Evolutionary conservation across 2,888 invertebrate genomes (phyloP).

Genomic region (Dioctria rufipes): DNA sequence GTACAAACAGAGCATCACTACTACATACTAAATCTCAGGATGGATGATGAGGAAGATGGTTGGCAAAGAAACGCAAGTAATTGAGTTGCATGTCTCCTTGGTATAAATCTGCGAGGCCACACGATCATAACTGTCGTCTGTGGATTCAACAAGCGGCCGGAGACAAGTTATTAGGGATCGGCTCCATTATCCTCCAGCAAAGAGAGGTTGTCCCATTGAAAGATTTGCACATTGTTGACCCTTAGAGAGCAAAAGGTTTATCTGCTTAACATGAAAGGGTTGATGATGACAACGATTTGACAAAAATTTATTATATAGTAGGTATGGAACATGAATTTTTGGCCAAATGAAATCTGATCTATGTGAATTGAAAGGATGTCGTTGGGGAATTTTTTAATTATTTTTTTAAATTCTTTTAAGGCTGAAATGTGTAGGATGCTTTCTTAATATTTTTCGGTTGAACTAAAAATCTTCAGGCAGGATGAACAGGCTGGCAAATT

Average conservation of each 20-base stretch:
- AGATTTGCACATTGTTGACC: constrained; percentile 23
- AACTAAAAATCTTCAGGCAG: no score
- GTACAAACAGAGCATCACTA: no score
- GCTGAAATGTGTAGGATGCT: no score
- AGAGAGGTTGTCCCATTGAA: constrained; percentile 28
- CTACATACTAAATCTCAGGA: no score
- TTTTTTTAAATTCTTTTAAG: no score
- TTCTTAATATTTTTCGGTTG: no score
- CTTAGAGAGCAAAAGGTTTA: background rate
- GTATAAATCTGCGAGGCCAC: constrained; percentile 51
- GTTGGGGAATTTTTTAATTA: constrained; percentile 2
- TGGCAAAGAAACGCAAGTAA: constrained; percentile 46
- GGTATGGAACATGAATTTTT: background rate
- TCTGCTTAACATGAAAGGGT: background rate
- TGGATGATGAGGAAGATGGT: background rate
- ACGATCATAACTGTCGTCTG: constrained; percentile 55
- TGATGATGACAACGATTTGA: constrained; percentile 38
- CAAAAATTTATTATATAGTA: constrained; percentile 42
- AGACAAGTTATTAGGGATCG: constrained; percentile 53
- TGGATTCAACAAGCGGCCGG: constrained; percentile 45
- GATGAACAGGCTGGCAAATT: no score
- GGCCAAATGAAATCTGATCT: constrained; percentile 27
- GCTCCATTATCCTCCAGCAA: constrained; percentile 42
- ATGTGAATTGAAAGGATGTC: constrained; percentile 47
- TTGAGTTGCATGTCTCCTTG: constrained; percentile 54